phyloP scores from a whole-genome alignment of 2,888 invertebrate species.

The Periphyllus acericola region DNA sequence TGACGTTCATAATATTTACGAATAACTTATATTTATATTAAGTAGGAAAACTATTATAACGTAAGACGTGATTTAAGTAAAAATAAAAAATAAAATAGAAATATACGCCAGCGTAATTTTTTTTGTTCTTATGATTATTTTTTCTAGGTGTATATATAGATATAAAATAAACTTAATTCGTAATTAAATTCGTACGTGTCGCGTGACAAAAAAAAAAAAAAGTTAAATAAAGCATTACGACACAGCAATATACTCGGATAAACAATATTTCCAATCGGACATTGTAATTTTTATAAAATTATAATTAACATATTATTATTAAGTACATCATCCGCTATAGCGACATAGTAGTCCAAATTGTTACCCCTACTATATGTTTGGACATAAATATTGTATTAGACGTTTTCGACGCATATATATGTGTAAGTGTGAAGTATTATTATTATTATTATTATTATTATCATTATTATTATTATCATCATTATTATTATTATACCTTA shows the following conservation, averaged over 20 bases:
- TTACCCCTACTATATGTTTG: conserved; percentile 50
- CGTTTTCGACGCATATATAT: conserved; percentile 16
- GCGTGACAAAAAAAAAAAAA: not conserved
- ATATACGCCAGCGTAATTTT: not conserved
- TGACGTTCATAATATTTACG: not conserved
- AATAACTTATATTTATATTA: conserved; percentile 18
- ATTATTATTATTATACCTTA: conserved; percentile 24
- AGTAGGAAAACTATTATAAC: conserved; percentile 6
- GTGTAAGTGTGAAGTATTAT: conserved; percentile 59
- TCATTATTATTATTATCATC: conserved; percentile 27
- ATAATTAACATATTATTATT: not conserved
- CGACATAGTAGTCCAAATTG: conserved; percentile 46
- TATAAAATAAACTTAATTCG: conserved; percentile 26
- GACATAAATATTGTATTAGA: conserved; percentile 11
- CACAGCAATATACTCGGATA: not conserved
- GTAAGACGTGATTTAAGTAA: conserved; percentile 5
- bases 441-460: conserved; percentile 29
- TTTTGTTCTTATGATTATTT: not conserved
- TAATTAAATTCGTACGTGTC: not conserved
- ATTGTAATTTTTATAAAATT: conserved; percentile 4
- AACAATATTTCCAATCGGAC: not conserved
- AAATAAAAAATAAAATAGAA: conserved; percentile 7
- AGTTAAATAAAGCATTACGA: not conserved
- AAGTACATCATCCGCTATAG: conserved; percentile 1
- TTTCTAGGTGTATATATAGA: conserved; percentile 19